Evolutionary conservation across 2,888 invertebrate genomes (phyloP).

Genomic region (Heliconius aoede): DNA sequence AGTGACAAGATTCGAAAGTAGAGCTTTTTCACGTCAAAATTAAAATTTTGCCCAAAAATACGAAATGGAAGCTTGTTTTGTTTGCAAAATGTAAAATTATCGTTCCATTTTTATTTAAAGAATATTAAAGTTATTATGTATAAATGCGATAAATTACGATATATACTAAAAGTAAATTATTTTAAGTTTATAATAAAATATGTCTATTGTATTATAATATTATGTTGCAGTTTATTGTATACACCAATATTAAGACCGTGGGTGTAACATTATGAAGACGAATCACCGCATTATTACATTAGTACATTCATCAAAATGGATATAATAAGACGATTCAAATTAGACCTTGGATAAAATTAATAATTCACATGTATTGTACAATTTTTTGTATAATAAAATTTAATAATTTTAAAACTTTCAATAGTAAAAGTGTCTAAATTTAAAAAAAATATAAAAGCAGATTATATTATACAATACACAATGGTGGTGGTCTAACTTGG

Average conservation of each 20-base stretch:
- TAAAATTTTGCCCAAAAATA: constrained; percentile 7
- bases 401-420: no score
- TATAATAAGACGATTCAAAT: constrained; percentile 37
- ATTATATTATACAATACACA: background rate
- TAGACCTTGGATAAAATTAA: constrained; percentile 8
- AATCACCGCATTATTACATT: constrained; percentile 39
- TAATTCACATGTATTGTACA: no score
- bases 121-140: background rate
- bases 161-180: background rate
- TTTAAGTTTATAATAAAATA: constrained; percentile 15
- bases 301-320: constrained; percentile 32
- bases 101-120: background rate
- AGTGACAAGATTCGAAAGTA: constrained; percentile 29
- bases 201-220: constrained; percentile 13
- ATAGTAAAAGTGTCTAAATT: background rate
- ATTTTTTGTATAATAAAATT: no score
- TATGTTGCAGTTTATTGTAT: constrained; percentile 21
- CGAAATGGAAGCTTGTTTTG: background rate
- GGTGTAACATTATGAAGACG: constrained; percentile 44
- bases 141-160: background rate
- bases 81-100: background rate
- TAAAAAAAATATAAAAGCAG: no score
- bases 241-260: constrained; percentile 30
- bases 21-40: constrained; percentile 20
- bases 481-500: background rate